Evolutionary conservation across 2,113 vertebrate species (phyloP).

Genomic region (Chaetodon trifascialis): DNA sequence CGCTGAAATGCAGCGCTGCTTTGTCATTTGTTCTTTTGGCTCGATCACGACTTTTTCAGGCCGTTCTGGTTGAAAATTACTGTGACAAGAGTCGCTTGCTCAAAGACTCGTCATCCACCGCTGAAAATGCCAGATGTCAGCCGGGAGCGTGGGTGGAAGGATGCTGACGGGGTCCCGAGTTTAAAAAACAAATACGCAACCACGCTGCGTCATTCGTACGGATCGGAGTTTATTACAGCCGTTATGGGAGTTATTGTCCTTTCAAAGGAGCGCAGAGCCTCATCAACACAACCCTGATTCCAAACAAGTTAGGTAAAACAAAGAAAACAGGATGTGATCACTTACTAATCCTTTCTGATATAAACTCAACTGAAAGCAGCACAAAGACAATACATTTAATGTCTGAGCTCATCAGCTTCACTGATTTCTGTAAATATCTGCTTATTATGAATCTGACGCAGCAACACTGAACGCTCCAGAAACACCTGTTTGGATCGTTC

Average conservation of each 20-base stretch:
- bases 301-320: too few species aligned
- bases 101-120: background rate
- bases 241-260: background rate
- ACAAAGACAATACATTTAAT: too few species aligned
- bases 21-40: slow-evolving; percentile 28
- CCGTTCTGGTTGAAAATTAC: background rate
- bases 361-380: too few species aligned
- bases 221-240: slow-evolving; percentile 3
- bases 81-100: background rate
- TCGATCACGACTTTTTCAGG: background rate
- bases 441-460: too few species aligned
- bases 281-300: background rate
- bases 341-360: too few species aligned
- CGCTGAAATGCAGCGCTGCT: background rate
- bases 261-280: background rate
- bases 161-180: background rate
- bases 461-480: too few species aligned
- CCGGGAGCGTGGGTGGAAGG: background rate
- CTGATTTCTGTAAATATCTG: too few species aligned
- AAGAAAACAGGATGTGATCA: too few species aligned
- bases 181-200: background rate
- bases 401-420: too few species aligned
- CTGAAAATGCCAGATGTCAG: slow-evolving; percentile 22
- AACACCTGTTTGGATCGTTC: too few species aligned
- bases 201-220: background rate